phyloP scores from a whole-genome alignment of 2,797 vertebrate species.

The Squalus acanthias region DNA sequence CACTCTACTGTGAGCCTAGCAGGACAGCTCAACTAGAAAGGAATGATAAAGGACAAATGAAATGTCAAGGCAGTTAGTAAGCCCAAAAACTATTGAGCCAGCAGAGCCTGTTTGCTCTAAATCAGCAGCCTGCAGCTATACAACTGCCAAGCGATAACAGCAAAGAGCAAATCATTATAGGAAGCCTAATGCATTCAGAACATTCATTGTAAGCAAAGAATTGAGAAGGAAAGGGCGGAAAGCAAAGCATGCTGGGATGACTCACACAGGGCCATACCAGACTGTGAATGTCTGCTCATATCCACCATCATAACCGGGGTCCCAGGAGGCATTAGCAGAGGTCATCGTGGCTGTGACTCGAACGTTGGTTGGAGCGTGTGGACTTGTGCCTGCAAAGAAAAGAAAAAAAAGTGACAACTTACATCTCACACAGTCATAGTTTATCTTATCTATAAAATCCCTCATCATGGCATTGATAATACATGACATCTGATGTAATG shows the following conservation, averaged over 20 bases:
- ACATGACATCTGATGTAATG: background rate
- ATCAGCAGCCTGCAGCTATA: slow-evolving; percentile 29
- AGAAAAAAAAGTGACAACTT: slow-evolving; percentile 1
- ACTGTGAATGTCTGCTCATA: slow-evolving; percentile 99
- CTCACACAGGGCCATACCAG: slow-evolving; percentile 99
- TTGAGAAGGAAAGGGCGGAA: slow-evolving; percentile 74
- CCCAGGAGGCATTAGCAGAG: slow-evolving; percentile 96
- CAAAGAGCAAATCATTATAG: slow-evolving; percentile 25
- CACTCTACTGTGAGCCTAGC: background rate
- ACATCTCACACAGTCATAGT: background rate
- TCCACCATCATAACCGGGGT: slow-evolving; percentile 94
- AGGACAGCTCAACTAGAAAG: background rate
- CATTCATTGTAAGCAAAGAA: slow-evolving; percentile 30
- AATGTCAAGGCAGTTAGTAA: slow-evolving; percentile 30
- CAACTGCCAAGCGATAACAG: slow-evolving; percentile 28
- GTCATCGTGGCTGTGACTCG: slow-evolving; percentile 83
- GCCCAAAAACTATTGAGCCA: slow-evolving; percentile 29
- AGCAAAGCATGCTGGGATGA: slow-evolving; percentile 90
- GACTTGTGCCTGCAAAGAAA: slow-evolving; percentile 81
- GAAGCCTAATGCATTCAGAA: slow-evolving; percentile 27
- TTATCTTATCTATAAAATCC: background rate
- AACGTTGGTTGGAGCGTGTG: slow-evolving; percentile 87
- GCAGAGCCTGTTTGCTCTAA: background rate
- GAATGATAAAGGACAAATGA: slow-evolving; percentile 13
- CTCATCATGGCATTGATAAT: background rate